Evolutionary conservation across 1,140 invertebrate species (phyloP), one percentile per base, ranked within the genome.

Genomic region (Cotesia chilonis): DNA sequence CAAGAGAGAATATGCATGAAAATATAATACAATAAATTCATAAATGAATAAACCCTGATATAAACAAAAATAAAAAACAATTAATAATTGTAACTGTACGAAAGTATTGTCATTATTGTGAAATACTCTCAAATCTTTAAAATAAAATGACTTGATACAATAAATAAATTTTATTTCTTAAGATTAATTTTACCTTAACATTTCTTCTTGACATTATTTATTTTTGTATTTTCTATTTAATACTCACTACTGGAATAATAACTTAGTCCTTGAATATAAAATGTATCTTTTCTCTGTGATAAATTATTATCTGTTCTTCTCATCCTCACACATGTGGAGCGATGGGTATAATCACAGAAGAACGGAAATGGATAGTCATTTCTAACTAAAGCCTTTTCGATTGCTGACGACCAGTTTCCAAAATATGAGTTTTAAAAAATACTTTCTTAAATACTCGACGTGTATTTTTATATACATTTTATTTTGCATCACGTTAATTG

Each of bases 81-180:
- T 83, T 83, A 71, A 80, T 69, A 70, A 38, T 70, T 67, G 74
- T 76, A 79, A 81, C 79, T 75, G 76, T 80, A 81, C 76, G 60
- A 81, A 79, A 81, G 73, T 84, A 84, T 82, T 83, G 82, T 83
- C 81, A 83, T 79, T 78, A 5, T 47, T 47, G 74, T 69, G 71
- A 76, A 84, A 83, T 83, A 82, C 81, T 80, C 81, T 78, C 81
- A 77, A 83, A 72, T 80, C 80, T 84, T 82, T 83, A 78, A 83
- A 84, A 83, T 83, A 84, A 82, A 84, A 82, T 78, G 80, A 79
- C 82, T 83, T 84, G 79, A 69, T 81, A 84, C 75, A 75, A 67
- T 78, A 76, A 37, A 74, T 57, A 55, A 51, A 17, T 75, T 73
- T 68, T 72, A 28, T 64, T 77, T 61, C 52, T 61, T 75, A 3